These are phyloP conservation scores for Pterophyllum scalare DNA, from an alignment of 2,113 vertebrate species.

Conservation along the genomic window DNA sequence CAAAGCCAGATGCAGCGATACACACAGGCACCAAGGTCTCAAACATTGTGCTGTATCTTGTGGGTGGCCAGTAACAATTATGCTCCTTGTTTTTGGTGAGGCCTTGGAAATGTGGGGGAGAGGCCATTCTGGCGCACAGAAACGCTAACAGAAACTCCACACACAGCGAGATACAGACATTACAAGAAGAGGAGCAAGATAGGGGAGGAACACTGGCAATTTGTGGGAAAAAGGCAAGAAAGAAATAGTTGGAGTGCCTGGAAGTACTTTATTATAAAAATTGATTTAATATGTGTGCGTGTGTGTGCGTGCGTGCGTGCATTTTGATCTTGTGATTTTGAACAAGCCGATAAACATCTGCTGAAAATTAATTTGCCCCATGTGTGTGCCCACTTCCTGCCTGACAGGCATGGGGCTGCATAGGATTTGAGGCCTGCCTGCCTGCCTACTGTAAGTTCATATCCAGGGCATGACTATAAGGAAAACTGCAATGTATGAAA, in stretches of 20 bases:
- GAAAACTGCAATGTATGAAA: slow-evolving; percentile 6
- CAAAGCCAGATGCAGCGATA: slow-evolving; percentile 1
- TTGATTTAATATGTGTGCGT: not conserved
- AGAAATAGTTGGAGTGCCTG: slow-evolving; percentile 6
- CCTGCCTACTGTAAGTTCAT: slow-evolving; percentile 11
- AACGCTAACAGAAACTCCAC: slow-evolving; percentile 56
- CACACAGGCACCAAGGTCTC: slow-evolving; percentile 12
- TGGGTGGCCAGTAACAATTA: slow-evolving; percentile 59
- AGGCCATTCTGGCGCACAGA: slow-evolving; percentile 56
- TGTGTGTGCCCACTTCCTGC: slow-evolving; percentile 51
- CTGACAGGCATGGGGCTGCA: slow-evolving; percentile 24
- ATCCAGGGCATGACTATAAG: slow-evolving; percentile 4
- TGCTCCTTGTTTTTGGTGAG: slow-evolving; percentile 57
- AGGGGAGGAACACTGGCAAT: slow-evolving; percentile 26
- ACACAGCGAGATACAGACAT: slow-evolving; percentile 42
- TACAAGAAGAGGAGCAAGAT: slow-evolving; percentile 27
- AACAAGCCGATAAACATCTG: slow-evolving; percentile 52
- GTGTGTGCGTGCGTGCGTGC: no score
- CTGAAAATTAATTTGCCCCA: slow-evolving; percentile 53
- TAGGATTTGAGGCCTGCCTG: not conserved
- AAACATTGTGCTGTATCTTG: slow-evolving; percentile 42
- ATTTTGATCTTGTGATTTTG: slow-evolving; percentile 49
- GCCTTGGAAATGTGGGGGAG: slow-evolving; percentile 56
- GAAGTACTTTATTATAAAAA: slow-evolving; percentile 6
- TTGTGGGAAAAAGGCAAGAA: not conserved